A percentile compares a stretch with the other conserved stretches of the same genome.
These are phyloP conservation scores for Parapristionchus giblindavisi DNA, from an alignment of 2,888 invertebrate species.

Conservation along the genomic window DNA sequence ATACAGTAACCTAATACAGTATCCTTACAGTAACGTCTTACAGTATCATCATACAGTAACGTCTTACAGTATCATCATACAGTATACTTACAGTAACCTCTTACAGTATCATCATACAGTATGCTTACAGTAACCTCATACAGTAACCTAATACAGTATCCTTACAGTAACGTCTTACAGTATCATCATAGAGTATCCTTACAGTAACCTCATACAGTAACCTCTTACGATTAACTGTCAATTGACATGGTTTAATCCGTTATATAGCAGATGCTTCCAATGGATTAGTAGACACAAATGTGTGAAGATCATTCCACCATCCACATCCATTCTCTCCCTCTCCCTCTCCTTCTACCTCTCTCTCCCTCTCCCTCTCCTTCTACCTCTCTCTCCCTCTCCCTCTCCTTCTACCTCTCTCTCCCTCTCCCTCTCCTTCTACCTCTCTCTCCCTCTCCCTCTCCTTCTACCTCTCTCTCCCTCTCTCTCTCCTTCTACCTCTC, in stretches of 20 bases:
- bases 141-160: too few relatives aligned
- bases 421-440: too few relatives aligned
- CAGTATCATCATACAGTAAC: neutral
- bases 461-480: neutral
- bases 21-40: neutral
- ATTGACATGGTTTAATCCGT: slow-evolving; percentile 33
- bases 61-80: slow-evolving; percentile 8
- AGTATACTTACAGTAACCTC: slow-evolving; percentile 10
- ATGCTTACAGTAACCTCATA: too few relatives aligned
- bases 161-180: neutral
- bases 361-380: neutral
- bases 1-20: neutral
- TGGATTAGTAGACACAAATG: slow-evolving; percentile 24
- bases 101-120: too few relatives aligned
- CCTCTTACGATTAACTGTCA: too few relatives aligned
- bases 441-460: slow-evolving; percentile 12
- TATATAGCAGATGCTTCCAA: slow-evolving; percentile 35
- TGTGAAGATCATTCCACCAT: slow-evolving; percentile 33
- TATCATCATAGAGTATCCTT: neutral
- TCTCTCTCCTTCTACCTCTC: slow-evolving; percentile 1
- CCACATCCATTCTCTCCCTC: slow-evolving; percentile 6
- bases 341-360: slow-evolving; percentile 8
- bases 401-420: too few relatives aligned
- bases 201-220: slow-evolving; percentile 1
- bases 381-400: neutral